A percentile compares a stretch with the other conserved stretches of the same genome.
Conservation (phyloP, 2,888 invertebrate genomes). For the Drosophila ustulata region DNA sequence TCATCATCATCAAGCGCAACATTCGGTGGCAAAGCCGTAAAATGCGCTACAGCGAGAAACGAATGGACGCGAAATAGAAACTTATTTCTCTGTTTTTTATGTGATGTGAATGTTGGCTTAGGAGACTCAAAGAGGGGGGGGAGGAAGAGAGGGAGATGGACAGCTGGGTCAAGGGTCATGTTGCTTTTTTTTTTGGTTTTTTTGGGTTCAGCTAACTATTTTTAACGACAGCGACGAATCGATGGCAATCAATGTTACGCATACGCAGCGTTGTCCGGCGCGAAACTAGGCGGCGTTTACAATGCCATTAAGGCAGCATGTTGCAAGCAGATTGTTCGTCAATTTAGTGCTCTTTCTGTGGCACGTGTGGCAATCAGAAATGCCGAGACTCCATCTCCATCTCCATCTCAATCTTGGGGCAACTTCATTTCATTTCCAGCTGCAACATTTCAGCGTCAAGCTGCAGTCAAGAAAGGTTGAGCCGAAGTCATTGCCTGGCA, state of each 20-base stretch:
- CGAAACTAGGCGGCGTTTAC: neutral
- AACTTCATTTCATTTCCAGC: slow-evolving; percentile 8
- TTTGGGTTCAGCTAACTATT: slow-evolving; percentile 25
- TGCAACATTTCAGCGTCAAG: slow-evolving; percentile 22
- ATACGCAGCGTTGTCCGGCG: neutral
- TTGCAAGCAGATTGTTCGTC: slow-evolving; percentile 50
- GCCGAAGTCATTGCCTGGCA: slow-evolving; percentile 47
- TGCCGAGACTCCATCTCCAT: slow-evolving; percentile 23
- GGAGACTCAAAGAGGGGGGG: no score
- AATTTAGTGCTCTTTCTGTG: neutral
- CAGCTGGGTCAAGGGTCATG: slow-evolving; percentile 4
- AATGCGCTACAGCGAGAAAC: slow-evolving; percentile 10
- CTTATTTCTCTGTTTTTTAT: slow-evolving; percentile 13
- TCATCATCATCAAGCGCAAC: slow-evolving; percentile 28
- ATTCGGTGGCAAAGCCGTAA: slow-evolving; percentile 37
- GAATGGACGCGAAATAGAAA: slow-evolving; percentile 22
- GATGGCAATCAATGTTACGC: slow-evolving; percentile 41
- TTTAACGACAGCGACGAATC: slow-evolving; percentile 37
- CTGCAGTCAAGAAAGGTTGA: slow-evolving; percentile 8
- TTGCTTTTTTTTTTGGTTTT: neutral
- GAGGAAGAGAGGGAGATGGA: slow-evolving; percentile 1
- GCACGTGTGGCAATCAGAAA: slow-evolving; percentile 52
- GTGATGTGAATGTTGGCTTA: slow-evolving; percentile 20
- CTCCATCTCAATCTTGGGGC: neutral
- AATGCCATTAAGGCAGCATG: slow-evolving; percentile 21